Evolutionary conservation across 1,140 invertebrate genomes (phyloP).

Genomic region (Nymphalis io): DNA sequence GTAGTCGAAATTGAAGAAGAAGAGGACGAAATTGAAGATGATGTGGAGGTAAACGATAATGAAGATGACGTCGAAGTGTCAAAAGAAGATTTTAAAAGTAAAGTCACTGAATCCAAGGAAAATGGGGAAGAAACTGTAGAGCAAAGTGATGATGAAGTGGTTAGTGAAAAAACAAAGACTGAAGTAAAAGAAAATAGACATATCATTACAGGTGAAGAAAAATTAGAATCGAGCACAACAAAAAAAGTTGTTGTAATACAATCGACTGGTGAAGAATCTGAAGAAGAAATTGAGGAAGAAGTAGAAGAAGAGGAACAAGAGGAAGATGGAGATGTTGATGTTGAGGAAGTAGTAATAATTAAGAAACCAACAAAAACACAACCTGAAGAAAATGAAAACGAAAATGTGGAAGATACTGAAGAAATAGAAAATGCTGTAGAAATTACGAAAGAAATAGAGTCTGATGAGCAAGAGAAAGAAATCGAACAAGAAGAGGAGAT

Average conservation of each 20-base stretch:
- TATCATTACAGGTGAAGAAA: conserved; percentile 46
- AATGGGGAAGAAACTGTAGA: conserved; percentile 36
- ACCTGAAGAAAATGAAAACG: conserved; percentile 42
- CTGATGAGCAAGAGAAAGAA: conserved; percentile 38
- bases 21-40: conserved; percentile 40
- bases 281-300: conserved; percentile 53
- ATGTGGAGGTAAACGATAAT: conserved; percentile 40
- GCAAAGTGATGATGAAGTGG: conserved; percentile 36
- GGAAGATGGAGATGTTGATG: conserved; percentile 39
- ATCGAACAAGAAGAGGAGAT: conserved; percentile 46
- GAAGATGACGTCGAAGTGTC: conserved; percentile 32
- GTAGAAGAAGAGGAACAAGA: conserved; percentile 48
- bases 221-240: conserved; percentile 43
- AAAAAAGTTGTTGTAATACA: conserved; percentile 48
- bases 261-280: conserved; percentile 44
- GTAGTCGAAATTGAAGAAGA: conserved; percentile 42
- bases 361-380: conserved; percentile 38
- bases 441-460: conserved; percentile 31
- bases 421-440: conserved; percentile 30
- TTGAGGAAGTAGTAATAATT: conserved; percentile 37
- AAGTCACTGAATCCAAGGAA: conserved; percentile 38
- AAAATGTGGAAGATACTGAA: conserved; percentile 27
- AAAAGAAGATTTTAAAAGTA: not conserved
- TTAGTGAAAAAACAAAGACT: conserved; percentile 11
- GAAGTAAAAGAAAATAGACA: conserved; percentile 33